These are phyloP conservation scores for Resseliella maxima DNA, from an alignment of 2,888 invertebrate genomes.

Conservation along the genomic window DNA sequence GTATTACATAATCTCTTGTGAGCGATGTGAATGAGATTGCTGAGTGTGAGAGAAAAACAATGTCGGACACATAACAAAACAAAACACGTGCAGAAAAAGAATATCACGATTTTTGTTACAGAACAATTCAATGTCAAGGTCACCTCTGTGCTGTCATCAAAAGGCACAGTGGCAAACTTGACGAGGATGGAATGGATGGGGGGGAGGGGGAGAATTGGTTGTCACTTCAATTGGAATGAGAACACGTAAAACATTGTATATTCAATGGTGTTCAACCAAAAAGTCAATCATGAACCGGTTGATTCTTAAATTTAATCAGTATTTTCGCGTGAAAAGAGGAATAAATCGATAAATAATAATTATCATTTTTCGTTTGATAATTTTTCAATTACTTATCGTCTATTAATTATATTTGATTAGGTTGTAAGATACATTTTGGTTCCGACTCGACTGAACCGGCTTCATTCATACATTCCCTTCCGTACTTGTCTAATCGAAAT, in stretches of 20 bases:
- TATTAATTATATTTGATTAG: constrained; percentile 17
- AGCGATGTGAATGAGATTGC: background rate
- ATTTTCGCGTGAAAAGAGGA: background rate
- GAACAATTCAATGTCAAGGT: constrained; percentile 22
- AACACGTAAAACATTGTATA: background rate
- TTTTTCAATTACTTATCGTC: background rate
- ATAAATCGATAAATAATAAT: background rate
- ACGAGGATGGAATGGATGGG: no score
- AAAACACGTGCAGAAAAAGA: background rate
- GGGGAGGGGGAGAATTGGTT: no score
- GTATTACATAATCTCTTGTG: background rate
- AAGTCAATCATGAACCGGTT: background rate
- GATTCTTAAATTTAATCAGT: background rate
- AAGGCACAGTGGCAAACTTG: no score
- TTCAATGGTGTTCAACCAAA: no score
- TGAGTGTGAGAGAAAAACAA: background rate
- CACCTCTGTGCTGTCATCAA: background rate
- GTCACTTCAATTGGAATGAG: background rate
- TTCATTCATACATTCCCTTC: background rate
- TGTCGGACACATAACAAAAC: background rate
- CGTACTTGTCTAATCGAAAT: constrained; percentile 18
- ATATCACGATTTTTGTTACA: constrained; percentile 1
- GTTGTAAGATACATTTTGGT: background rate
- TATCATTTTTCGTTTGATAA: background rate
- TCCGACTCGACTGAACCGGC: constrained; percentile 28